Percentiles rank a stretch among this genome's conserved stretches.
phyloP scores from a whole-genome alignment of 1,140 invertebrate genomes.

The Camponotus pennsylvanicus region DNA sequence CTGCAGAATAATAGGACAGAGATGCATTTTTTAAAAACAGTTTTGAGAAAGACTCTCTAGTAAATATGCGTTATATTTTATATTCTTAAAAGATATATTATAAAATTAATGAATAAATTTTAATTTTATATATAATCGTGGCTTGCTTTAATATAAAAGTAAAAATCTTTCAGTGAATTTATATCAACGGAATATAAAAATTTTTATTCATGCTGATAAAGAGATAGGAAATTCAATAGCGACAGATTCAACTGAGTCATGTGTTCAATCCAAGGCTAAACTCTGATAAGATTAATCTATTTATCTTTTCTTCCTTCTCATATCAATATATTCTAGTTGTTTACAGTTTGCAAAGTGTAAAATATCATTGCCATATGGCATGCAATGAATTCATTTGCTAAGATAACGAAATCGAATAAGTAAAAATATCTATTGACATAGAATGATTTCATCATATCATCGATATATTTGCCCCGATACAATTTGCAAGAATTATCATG shows the following conservation, averaged over 20 bases:
- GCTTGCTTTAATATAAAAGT: too few relatives aligned
- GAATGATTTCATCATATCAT: conserved; percentile 8
- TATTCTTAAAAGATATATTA: too few relatives aligned
- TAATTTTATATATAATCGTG: too few relatives aligned
- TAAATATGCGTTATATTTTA: too few relatives aligned
- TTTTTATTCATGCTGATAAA: not conserved
- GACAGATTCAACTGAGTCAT: conserved; percentile 28
- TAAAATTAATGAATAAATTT: too few relatives aligned
- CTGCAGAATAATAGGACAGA: too few relatives aligned
- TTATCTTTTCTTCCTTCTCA: conserved; percentile 23
- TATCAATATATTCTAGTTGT: conserved; percentile 7
- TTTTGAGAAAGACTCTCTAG: too few relatives aligned
- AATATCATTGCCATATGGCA: conserved; percentile 40
- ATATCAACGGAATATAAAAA: not conserved
- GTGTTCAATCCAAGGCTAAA: conserved; percentile 23
- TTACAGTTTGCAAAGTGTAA: conserved; percentile 21
- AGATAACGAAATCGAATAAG: conserved; percentile 17
- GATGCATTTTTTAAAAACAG: too few relatives aligned
- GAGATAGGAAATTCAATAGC: conserved; percentile 28
- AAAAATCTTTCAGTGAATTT: not conserved
- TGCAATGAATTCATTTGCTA: conserved; percentile 30
- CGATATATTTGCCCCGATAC: not conserved
- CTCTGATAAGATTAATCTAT: conserved; percentile 56
- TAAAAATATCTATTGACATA: not conserved
- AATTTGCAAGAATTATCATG: too few relatives aligned